These are phyloP conservation scores for Campylorhamphus procurvoides DNA, from an alignment of 2,113 vertebrate genomes.

Conservation along the genomic window DNA sequence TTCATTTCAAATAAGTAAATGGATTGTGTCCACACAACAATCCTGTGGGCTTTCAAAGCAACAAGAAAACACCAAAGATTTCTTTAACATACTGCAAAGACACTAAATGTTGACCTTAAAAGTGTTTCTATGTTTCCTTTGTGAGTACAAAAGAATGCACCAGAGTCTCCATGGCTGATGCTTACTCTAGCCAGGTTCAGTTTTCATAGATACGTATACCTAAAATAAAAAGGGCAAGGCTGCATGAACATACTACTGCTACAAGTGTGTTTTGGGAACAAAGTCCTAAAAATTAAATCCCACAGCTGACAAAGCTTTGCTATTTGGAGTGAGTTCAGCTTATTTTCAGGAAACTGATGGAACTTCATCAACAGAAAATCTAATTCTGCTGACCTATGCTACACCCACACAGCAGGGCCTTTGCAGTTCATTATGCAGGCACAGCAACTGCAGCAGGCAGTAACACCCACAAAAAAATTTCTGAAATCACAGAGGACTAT, in stretches of 20 bases:
- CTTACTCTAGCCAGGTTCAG: background rate
- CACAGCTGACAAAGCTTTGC: background rate
- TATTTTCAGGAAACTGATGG: background rate
- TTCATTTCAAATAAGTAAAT: background rate
- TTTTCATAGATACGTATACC: background rate
- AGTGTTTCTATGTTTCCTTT: background rate
- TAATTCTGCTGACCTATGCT: background rate
- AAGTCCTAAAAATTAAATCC: background rate
- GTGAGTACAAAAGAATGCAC: background rate
- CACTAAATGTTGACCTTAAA: background rate
- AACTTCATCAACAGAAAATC: background rate
- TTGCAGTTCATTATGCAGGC: background rate
- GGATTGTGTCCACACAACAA: background rate
- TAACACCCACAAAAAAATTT: background rate
- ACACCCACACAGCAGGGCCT: background rate
- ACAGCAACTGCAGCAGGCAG: background rate
- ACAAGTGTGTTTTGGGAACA: background rate
- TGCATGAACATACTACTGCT: background rate
- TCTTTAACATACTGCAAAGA: background rate
- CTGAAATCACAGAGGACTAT: background rate
- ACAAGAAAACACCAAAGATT: background rate
- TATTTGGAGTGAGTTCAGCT: background rate
- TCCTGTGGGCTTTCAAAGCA: background rate
- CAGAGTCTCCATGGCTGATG: background rate
- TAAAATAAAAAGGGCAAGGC: background rate